phyloP scores from a whole-genome alignment of 2,797 vertebrate species.

The Ateles fusciceps region DNA sequence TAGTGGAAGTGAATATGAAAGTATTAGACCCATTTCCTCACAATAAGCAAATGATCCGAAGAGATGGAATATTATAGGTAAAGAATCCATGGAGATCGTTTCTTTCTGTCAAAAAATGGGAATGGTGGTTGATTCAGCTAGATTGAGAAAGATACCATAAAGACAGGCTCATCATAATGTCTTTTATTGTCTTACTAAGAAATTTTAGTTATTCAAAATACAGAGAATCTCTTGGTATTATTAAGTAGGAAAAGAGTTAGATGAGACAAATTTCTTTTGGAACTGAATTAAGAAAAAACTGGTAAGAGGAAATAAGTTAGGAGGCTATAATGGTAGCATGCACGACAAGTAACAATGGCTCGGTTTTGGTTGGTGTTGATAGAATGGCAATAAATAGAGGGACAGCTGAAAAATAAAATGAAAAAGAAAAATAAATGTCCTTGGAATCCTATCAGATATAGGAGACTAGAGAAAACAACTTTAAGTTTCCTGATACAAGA shows the following conservation, averaged over 20 bases:
- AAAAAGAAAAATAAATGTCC: not conserved
- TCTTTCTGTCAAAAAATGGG: not conserved
- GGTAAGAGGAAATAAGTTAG: not conserved
- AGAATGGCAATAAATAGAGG: not conserved
- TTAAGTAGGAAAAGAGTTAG: not conserved
- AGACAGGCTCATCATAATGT: not conserved
- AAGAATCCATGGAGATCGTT: not conserved
- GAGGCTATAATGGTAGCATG: not conserved
- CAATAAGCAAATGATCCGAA: not conserved
- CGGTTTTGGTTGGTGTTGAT: not conserved
- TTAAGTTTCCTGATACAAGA: not conserved
- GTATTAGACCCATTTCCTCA: not conserved
- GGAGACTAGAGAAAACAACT: not conserved
- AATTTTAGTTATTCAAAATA: not conserved
- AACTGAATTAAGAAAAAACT: not conserved
- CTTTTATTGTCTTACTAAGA: not conserved
- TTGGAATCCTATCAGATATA: too few species aligned
- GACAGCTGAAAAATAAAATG: not conserved
- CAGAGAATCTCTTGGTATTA: not conserved
- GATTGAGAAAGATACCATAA: not conserved
- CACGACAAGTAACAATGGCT: not conserved
- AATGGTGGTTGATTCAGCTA: too few species aligned
- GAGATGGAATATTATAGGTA: fast-evolving
- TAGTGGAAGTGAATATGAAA: too few species aligned
- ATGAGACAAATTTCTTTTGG: not conserved